Evolutionary conservation across 2,888 invertebrate species (phyloP).

Genomic region (Brenthis ino): DNA sequence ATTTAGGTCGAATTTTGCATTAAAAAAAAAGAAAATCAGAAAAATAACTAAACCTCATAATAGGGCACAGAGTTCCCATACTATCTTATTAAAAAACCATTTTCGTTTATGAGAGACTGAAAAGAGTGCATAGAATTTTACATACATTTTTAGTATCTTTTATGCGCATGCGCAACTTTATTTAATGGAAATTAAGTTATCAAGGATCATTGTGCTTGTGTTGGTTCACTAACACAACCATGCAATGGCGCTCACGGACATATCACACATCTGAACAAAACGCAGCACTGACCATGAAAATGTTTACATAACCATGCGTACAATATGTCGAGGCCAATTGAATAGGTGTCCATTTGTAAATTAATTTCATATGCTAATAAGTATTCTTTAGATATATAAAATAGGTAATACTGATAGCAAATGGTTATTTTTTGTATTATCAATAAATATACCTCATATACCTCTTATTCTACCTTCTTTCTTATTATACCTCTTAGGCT

Average conservation of each 20-base stretch:
- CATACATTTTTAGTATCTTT: background rate
- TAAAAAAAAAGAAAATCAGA: too few species aligned
- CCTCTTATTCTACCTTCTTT: too few species aligned
- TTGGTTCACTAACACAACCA: constrained; percentile 45
- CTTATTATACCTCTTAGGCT: too few species aligned
- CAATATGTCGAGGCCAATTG: constrained; percentile 56
- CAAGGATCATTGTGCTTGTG: constrained; percentile 56
- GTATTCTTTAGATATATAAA: constrained; percentile 29
- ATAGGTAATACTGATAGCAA: background rate
- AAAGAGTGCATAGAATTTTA: background rate
- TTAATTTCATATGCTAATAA: constrained; percentile 56
- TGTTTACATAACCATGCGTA: constrained; percentile 57
- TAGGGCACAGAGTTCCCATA: too few species aligned
- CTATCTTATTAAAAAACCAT: too few species aligned
- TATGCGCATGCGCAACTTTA: constrained; percentile 3
- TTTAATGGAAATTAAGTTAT: constrained; percentile 47
- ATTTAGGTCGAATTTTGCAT: too few species aligned
- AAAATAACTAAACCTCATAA: too few species aligned
- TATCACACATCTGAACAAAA: constrained; percentile 51
- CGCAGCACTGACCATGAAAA: constrained; percentile 72
- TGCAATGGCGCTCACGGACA: constrained; percentile 58
- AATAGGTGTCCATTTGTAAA: constrained; percentile 52
- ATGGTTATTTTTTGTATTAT: background rate
- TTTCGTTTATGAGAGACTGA: too few species aligned
- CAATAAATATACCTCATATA: too few species aligned